A percentile compares a stretch with the other conserved stretches of the same genome.
phyloP scores from a whole-genome alignment of 2,888 invertebrate genomes.

The Ichneumoninae sp. region DNA sequence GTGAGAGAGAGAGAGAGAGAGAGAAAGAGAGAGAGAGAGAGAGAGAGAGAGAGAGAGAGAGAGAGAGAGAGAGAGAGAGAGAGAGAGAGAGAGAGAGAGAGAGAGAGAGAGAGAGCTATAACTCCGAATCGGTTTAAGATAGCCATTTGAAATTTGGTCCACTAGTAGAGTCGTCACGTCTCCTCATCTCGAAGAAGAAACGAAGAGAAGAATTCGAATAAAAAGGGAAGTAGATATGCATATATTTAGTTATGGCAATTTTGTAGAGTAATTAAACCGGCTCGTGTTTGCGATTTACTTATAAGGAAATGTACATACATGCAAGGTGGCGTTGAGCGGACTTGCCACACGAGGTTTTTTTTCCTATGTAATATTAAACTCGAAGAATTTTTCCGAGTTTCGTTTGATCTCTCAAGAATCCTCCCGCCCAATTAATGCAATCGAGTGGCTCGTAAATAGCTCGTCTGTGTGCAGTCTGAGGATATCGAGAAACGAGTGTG shows the following conservation, averaged over 20 bases:
- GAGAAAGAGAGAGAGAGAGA: too few species aligned
- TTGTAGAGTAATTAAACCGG: conserved; percentile 49
- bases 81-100: too few species aligned
- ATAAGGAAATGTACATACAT: conserved; percentile 41
- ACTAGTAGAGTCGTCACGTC: too few species aligned
- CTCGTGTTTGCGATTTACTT: conserved; percentile 32
- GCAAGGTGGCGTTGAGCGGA: neutral
- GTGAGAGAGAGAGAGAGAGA: too few species aligned
- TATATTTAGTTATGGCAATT: conserved; percentile 34
- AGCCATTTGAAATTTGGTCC: too few species aligned
- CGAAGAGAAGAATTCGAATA: too few species aligned
- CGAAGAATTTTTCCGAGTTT: conserved; percentile 17
- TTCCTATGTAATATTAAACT: neutral
- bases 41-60: too few species aligned
- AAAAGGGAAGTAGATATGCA: neutral
- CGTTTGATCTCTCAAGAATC: conserved; percentile 9
- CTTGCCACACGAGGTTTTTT: neutral
- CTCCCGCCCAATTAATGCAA: conserved; percentile 25
- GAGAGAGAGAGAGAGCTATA: too few species aligned
- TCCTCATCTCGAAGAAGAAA: too few species aligned
- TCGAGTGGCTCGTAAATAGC: conserved; percentile 30
- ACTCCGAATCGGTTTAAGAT: too few species aligned
- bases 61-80: too few species aligned
- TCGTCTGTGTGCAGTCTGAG: neutral
- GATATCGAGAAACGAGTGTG: conserved; percentile 10